phyloP scores from a whole-genome alignment of 2,797 vertebrate genomes.

The Phataginus tricuspis region DNA sequence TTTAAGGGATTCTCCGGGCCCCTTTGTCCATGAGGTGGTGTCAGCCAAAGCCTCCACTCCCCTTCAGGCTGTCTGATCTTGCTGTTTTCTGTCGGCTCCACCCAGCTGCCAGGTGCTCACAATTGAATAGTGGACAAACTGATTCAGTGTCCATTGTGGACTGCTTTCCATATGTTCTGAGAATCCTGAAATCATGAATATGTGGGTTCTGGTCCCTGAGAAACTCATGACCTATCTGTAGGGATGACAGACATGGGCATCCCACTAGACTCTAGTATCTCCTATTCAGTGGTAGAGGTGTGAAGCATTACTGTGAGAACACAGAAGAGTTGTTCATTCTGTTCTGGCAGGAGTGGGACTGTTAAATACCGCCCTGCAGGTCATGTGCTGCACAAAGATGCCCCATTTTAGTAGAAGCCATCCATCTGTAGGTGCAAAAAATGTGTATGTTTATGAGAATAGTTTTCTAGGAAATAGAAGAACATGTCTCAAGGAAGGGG shows the following conservation, averaged over 20 bases:
- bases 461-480: not conserved
- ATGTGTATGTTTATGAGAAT: not conserved
- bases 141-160: not conserved
- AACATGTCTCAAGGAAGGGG: not conserved
- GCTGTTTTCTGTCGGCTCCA: not conserved
- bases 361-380: not conserved
- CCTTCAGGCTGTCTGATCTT: not conserved
- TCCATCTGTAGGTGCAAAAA: not conserved
- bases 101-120: not conserved
- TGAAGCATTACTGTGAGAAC: not conserved
- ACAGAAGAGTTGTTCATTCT: not conserved
- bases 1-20: not conserved
- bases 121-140: not conserved
- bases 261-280: not conserved
- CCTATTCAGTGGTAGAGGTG: not conserved
- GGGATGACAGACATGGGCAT: not conserved
- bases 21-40: not conserved
- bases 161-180: not conserved
- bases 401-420: not conserved
- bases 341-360: not conserved
- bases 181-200: constrained; percentile 20
- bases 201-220: not conserved
- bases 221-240: not conserved
- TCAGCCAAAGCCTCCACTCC: not conserved
- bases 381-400: not conserved